phyloP scores from a whole-genome alignment of 2,797 vertebrate genomes.

The Cynopterus sphinx region DNA sequence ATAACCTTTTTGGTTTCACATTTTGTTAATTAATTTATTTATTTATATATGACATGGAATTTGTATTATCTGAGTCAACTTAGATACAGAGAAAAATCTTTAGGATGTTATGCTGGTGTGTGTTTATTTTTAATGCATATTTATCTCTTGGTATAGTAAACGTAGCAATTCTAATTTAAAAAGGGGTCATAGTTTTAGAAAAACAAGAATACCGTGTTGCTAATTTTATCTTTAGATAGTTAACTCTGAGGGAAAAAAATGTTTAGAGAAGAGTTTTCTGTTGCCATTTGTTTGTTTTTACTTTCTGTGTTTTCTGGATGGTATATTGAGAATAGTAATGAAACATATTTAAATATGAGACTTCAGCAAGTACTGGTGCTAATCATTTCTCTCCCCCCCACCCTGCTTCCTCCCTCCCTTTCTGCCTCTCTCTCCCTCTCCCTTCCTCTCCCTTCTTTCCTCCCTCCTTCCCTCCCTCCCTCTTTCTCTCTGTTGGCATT shows the following conservation, averaged over 20 bases:
- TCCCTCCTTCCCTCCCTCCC: not conserved
- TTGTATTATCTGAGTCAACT: not conserved
- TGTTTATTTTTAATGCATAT: not conserved
- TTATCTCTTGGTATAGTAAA: not conserved
- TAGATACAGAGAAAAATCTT: not conserved
- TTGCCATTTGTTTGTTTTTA: conserved; percentile 8
- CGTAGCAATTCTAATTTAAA: not conserved
- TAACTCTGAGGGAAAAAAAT: conserved; percentile 49
- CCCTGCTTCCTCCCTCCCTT: not conserved
- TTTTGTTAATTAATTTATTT: not conserved
- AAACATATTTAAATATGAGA: not conserved
- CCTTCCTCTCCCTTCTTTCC: not conserved
- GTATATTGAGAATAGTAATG: conserved; percentile 68
- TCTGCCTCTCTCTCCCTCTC: not conserved
- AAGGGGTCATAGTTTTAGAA: not conserved
- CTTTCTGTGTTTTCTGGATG: conserved; percentile 72
- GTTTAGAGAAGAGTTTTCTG: conserved; percentile 45
- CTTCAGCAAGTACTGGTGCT: conserved; percentile 56
- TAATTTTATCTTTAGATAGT: conserved; percentile 23
- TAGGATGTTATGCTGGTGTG: not conserved
- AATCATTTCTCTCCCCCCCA: not conserved
- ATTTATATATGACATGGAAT: not conserved
- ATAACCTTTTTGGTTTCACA: not conserved
- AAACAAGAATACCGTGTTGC: not conserved
- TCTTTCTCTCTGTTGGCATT: conserved; percentile 55